Evolutionary conservation across 1,140 invertebrate genomes (phyloP).

Genomic region (Zaprionus taronus): DNA sequence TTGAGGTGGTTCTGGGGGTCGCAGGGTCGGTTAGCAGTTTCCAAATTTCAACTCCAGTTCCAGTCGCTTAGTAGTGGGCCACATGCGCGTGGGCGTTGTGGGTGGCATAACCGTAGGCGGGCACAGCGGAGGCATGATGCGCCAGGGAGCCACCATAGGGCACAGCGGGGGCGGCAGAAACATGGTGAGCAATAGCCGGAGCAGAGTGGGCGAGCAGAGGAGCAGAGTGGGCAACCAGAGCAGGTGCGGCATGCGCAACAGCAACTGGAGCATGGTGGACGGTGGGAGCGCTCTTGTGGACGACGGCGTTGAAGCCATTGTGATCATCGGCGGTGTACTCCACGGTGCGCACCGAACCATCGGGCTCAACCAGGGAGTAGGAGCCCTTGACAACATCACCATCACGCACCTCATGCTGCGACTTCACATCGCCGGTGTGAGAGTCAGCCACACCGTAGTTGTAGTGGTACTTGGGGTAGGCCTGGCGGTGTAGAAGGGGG

Average conservation of each 20-base stretch:
- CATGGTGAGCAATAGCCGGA: constrained; percentile 74
- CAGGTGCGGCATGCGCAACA: constrained; percentile 60
- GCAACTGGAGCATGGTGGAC: constrained; percentile 67
- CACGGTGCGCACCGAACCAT: constrained; percentile 87
- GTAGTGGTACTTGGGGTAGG: constrained; percentile 86
- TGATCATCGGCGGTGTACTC: constrained; percentile 90
- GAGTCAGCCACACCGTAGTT: constrained; percentile 86
- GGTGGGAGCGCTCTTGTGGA: constrained; percentile 84
- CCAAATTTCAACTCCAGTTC: constrained; percentile 8
- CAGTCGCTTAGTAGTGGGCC: constrained; percentile 69
- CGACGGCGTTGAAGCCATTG: constrained; percentile 86
- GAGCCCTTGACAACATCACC: constrained; percentile 87
- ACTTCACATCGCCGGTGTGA: constrained; percentile 87
- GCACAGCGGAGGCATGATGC: constrained; percentile 73
- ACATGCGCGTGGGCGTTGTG: constrained; percentile 77
- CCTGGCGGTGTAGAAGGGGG: constrained; percentile 65
- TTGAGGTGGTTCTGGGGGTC: constrained; percentile 82
- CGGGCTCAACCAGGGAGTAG: constrained; percentile 87
- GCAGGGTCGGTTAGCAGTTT: constrained; percentile 1
- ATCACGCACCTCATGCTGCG: constrained; percentile 87
- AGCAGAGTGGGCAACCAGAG: constrained; percentile 58
- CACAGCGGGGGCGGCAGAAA: constrained; percentile 71
- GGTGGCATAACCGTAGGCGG: constrained; percentile 72
- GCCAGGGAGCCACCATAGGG: constrained; percentile 71
- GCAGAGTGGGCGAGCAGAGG: constrained; percentile 55